Base-by-base conservation (phyloP, 2,113 vertebrate species). In the Neotragus pygmaeus region DNA sequence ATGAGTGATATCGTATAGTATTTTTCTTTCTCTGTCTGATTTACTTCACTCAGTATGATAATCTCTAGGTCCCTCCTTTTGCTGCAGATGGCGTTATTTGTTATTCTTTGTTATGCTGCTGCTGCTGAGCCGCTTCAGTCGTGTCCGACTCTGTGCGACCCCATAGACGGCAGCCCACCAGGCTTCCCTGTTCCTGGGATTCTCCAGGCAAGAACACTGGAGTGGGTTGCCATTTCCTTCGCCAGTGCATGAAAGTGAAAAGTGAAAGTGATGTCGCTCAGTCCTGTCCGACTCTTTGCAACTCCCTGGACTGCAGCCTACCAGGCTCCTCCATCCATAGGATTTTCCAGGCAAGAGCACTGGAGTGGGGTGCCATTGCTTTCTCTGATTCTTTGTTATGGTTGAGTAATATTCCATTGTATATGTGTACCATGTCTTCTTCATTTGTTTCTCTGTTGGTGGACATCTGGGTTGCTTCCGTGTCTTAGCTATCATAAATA, bases 281-380 rank as follows among this genome's bases (percentile, higher is more conserved):
- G 13, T 62, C 28, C 0, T 62, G 28, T 30, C 58, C 2, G 5
- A 62, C 58, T 62, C 58, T 60, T 60, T 1, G 0, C 0, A 13
- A 30, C 13, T 28, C 28, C 28, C 6, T 62, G 0, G 58, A 62
- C 58, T 30, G 13, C 58, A 62, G 58, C 28, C 58, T 0, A 62
- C 28, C 58, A 62, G 58, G 58, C 58, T 62, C 12, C 58, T 30
- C 28, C 13, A 3, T 30, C 58, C 58, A 15, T 62, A 28, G 58
- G 13, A 62, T 30, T 62, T 6, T 62, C 28, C 28, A 62, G 58
- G 58, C 58, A 62, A 15, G 58, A 30, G 28, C 28, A 30, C 58
- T 30, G 28, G 28, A 62, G 58, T 62, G 58, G 6, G 28, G 28
- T 62, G 28, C 58, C 6, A 30, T 30, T 62, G 28, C 58, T 15